These are phyloP conservation scores for Trachurus trachurus DNA, from an alignment of 2,797 vertebrate genomes.

Conservation along the genomic window DNA sequence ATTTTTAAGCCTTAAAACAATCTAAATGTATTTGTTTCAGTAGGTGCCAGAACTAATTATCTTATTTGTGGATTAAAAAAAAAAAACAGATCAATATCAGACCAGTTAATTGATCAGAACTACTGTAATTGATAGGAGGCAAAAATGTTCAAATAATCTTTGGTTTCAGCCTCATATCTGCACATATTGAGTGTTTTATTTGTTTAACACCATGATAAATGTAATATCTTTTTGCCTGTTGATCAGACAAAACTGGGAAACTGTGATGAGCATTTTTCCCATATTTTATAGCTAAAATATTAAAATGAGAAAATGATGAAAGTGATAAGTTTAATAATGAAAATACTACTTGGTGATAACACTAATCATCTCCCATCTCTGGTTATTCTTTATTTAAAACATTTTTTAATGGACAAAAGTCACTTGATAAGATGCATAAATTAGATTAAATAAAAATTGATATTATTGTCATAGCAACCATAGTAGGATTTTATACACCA, in stretches of 20 bases:
- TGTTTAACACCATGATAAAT: background rate
- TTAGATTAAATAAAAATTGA: background rate
- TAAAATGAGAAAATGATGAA: too few species aligned
- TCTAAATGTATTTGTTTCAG: background rate
- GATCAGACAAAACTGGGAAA: background rate
- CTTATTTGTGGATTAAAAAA: background rate
- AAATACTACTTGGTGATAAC: too few species aligned
- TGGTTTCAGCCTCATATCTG: too few species aligned
- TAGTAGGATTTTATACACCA: background rate
- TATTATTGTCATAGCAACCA: background rate
- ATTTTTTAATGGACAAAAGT: background rate
- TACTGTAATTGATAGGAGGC: too few species aligned
- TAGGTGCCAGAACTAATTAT: background rate
- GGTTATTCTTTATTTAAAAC: too few species aligned
- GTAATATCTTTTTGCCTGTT: background rate
- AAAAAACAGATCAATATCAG: background rate
- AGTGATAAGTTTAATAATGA: too few species aligned
- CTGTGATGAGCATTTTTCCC: too few species aligned
- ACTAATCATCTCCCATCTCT: too few species aligned
- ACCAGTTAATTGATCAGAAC: background rate
- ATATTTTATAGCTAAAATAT: background rate
- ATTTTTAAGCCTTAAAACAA: background rate
- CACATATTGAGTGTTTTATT: background rate
- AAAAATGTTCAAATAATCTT: too few species aligned
- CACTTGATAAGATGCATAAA: background rate